Evolutionary conservation across 2,888 invertebrate species (phyloP).

Genomic region (Argyresthia albistria): DNA sequence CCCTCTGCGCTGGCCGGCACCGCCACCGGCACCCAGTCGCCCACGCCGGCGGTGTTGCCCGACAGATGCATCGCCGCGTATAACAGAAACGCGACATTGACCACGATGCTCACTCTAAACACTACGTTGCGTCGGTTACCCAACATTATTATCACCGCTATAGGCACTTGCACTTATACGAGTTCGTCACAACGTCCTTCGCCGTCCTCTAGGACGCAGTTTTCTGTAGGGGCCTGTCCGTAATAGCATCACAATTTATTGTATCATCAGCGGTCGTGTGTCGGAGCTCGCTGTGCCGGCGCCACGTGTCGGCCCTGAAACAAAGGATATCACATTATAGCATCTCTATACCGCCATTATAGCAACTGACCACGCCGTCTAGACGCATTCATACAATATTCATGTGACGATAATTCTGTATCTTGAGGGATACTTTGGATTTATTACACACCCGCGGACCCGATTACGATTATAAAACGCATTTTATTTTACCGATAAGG

Average conservation of each 20-base stretch:
- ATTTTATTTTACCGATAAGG: no score
- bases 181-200: conserved; percentile 56
- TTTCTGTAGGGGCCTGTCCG: conserved; percentile 62
- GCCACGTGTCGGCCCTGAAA: conserved; percentile 48
- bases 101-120: conserved; percentile 81
- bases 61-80: conserved; percentile 79
- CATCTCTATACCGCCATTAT: no score
- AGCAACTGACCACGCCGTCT: no score
- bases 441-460: no score
- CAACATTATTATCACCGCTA: conserved; percentile 43
- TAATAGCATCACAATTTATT: conserved; percentile 70
- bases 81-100: conserved; percentile 79
- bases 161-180: conserved; percentile 60
- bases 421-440: no score
- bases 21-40: conserved; percentile 38
- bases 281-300: conserved; percentile 44
- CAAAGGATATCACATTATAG: conserved; percentile 18
- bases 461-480: no score
- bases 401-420: no score
- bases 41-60: conserved; percentile 35
- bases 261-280: conserved; percentile 50
- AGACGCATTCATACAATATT: no score
- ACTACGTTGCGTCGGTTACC: conserved; percentile 76
- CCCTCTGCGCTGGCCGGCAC: conserved; percentile 25
- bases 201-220: conserved; percentile 69